Percentiles rank a stretch among this genome's conserved stretches.
Conservation (phyloP, 1,140 invertebrate genomes). For the Temnothorax curvispinosus region DNA sequence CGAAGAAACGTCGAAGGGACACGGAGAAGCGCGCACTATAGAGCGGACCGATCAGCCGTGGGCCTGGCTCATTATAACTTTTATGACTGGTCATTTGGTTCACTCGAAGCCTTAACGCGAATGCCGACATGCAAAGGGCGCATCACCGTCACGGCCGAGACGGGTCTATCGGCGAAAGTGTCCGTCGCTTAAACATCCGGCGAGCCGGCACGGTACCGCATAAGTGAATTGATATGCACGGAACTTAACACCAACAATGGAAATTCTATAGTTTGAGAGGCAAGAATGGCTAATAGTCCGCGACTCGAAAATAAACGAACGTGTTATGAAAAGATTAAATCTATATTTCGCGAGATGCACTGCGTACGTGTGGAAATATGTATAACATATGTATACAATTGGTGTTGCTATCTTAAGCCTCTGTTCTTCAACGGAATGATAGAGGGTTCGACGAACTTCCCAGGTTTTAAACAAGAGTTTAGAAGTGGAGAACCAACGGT, state of each 20-base stretch:
- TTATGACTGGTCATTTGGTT: conserved; percentile 77
- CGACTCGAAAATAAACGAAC: not conserved
- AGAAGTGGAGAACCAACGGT: not conserved
- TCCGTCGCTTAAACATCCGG: conserved; percentile 1
- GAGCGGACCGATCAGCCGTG: conserved; percentile 66
- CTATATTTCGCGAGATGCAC: not conserved
- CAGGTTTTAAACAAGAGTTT: not conserved
- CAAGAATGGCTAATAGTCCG: not conserved
- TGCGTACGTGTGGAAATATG: not conserved
- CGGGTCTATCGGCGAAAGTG: conserved; percentile 54
- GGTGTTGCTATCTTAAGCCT: not conserved
- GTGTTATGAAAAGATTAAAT: not conserved
- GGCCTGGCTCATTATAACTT: conserved; percentile 75
- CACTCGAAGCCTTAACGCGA: conserved; percentile 64
- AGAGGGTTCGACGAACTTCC: not conserved
- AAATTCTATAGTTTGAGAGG: not conserved
- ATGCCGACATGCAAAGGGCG: conserved; percentile 72
- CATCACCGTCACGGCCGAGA: conserved; percentile 66
- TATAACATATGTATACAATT: not conserved
- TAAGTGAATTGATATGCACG: not conserved
- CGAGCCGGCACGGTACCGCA: not conserved
- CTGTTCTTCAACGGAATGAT: not conserved
- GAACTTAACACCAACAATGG: not conserved
- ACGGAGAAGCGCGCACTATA: conserved; percentile 46
- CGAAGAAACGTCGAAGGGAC: conserved; percentile 7